Conservation (phyloP, 2,888 invertebrate genomes). For the Brenthis daphne region DNA sequence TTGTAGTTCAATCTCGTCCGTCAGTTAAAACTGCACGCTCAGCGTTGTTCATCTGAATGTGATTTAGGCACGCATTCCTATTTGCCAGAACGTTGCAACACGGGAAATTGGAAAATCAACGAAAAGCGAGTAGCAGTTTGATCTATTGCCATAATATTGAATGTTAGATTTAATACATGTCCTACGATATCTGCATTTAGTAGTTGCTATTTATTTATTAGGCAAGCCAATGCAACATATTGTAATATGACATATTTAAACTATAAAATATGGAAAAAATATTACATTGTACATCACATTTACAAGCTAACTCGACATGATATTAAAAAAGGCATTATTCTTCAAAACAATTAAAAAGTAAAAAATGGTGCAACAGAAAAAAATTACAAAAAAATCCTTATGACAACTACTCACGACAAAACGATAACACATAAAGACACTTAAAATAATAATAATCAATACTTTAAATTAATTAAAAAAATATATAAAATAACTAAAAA, state of each 20-base stretch:
- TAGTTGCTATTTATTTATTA: neutral
- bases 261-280: neutral
- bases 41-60: slow-evolving; percentile 25
- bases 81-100: slow-evolving; percentile 26
- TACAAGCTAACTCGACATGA: too few species aligned
- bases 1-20: slow-evolving; percentile 18
- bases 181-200: neutral
- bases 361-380: too few species aligned
- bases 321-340: too few species aligned
- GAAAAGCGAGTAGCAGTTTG: slow-evolving; percentile 28
- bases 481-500: too few species aligned
- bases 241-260: neutral
- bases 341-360: too few species aligned
- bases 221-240: too few species aligned
- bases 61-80: slow-evolving; percentile 27
- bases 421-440: too few species aligned
- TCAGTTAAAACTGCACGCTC: slow-evolving; percentile 24
- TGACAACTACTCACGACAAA: too few species aligned
- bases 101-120: slow-evolving; percentile 32
- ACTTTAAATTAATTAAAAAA: too few species aligned
- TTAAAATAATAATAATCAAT: too few species aligned
- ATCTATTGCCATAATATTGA: slow-evolving; percentile 20
- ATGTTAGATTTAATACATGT: slow-evolving; percentile 10
- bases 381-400: too few species aligned
- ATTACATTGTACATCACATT: too few species aligned